A percentile compares a stretch with the other conserved stretches of the same genome.
These are phyloP conservation scores for Epinephelus lanceolatus DNA, from an alignment of 2,113 vertebrate genomes.

Conservation along the genomic window DNA sequence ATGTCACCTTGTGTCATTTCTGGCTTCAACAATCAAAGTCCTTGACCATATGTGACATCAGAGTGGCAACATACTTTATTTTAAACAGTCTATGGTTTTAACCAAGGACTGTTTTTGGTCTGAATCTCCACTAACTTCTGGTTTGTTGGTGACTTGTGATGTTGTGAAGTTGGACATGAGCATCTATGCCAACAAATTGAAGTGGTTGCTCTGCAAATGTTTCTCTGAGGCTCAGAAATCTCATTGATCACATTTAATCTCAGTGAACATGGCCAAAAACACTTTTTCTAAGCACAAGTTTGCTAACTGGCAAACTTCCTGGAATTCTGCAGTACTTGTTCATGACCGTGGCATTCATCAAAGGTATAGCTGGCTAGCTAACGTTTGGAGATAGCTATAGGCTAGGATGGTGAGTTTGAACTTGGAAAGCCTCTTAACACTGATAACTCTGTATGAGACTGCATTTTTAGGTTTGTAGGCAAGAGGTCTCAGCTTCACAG, in stretches of 20 bases:
- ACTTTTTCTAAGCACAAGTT: background rate
- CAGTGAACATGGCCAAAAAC: background rate
- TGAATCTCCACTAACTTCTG: background rate
- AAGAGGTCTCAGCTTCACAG: background rate
- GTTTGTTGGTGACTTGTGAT: background rate
- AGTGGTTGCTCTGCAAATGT: background rate
- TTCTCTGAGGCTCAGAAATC: background rate
- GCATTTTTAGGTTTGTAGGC: background rate
- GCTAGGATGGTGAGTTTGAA: background rate
- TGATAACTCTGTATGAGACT: background rate
- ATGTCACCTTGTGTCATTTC: no score
- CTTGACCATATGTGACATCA: no score
- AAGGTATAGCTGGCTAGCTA: background rate
- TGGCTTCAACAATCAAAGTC: no score
- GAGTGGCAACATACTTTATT: no score
- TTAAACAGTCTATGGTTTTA: no score
- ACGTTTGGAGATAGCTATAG: background rate
- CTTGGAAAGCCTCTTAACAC: background rate
- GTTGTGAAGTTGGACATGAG: background rate
- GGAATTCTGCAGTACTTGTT: background rate
- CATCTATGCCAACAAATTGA: background rate
- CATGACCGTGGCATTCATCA: background rate
- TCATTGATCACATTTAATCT: background rate
- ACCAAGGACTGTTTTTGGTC: background rate
- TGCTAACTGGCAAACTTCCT: constrained; percentile 9